Percentiles rank a stretch among this genome's conserved stretches.
phyloP scores from a whole-genome alignment of 1,140 invertebrate genomes.

The Araneus ventricosus region DNA sequence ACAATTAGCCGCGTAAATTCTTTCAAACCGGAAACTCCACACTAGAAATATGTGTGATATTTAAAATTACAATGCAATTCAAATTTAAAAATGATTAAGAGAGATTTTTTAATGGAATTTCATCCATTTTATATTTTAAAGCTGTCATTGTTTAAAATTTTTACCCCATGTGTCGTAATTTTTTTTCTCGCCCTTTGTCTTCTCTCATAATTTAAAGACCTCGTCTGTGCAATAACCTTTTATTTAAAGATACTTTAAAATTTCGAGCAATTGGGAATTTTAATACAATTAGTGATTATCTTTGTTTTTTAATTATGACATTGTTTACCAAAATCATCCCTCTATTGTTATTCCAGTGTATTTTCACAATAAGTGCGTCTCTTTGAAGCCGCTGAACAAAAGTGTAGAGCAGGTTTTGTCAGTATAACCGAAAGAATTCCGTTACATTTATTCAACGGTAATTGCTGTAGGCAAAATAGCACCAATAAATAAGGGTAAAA shows the following conservation, averaged over 20 bases:
- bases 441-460: not conserved
- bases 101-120: not conserved
- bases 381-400: not conserved
- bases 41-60: not conserved
- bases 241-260: conserved; percentile 30
- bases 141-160: not conserved
- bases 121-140: not conserved
- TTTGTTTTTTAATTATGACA: not conserved
- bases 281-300: not conserved
- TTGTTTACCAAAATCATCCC: not conserved
- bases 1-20: not conserved
- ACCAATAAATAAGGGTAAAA: not conserved
- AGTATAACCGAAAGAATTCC: not conserved
- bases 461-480: conserved; percentile 7
- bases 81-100: not conserved
- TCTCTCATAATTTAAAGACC: not conserved
- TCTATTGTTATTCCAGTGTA: not conserved
- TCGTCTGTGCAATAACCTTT: not conserved
- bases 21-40: not conserved
- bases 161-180: not conserved
- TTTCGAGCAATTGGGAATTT: conserved; percentile 10
- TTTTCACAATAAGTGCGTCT: conserved; percentile 2
- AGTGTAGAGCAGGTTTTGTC: not conserved
- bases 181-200: not conserved
- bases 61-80: not conserved